Percentiles rank a stretch among this genome's conserved stretches.
These are phyloP conservation scores for Cryptocephalus moraei DNA, from an alignment of 2,888 invertebrate genomes.

Conservation along the genomic window DNA sequence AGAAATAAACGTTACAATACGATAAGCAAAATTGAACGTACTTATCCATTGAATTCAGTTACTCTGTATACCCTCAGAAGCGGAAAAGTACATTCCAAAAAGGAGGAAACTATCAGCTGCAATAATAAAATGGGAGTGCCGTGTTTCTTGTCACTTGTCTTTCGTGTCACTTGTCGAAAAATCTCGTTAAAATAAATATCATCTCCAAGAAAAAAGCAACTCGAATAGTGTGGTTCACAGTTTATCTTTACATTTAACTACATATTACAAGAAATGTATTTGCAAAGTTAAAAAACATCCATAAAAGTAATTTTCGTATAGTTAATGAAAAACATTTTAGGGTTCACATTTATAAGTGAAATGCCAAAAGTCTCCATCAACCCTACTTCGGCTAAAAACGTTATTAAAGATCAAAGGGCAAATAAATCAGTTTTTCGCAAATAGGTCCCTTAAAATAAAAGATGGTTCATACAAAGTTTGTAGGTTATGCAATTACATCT, in stretches of 20 bases:
- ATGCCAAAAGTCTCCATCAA: no score
- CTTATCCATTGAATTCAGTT: constrained; percentile 23
- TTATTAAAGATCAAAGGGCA: no score
- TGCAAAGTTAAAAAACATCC: constrained; percentile 13
- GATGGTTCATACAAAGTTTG: no score
- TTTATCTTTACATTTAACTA: constrained; percentile 25
- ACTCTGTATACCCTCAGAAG: constrained; percentile 13
- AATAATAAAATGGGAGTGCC: not conserved
- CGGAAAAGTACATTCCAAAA: constrained; percentile 11
- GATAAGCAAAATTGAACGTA: constrained; percentile 33
- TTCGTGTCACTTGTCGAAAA: not conserved
- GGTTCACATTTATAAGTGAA: no score
- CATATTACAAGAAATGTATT: constrained; percentile 20
- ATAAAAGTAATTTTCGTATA: constrained; percentile 9
- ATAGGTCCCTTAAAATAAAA: no score
- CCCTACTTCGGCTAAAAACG: no score
- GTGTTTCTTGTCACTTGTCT: no score
- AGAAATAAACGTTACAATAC: constrained; percentile 29
- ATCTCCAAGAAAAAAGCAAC: constrained; percentile 2
- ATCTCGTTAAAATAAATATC: not conserved
- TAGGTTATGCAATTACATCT: no score
- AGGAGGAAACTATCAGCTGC: constrained; percentile 5
- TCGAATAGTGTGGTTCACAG: constrained; percentile 20
- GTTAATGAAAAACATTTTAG: not conserved
- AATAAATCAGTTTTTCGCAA: no score